These are phyloP conservation scores for Oreochromis spilurus DNA, from an alignment of 2,113 vertebrate species.

Conservation along the genomic window DNA sequence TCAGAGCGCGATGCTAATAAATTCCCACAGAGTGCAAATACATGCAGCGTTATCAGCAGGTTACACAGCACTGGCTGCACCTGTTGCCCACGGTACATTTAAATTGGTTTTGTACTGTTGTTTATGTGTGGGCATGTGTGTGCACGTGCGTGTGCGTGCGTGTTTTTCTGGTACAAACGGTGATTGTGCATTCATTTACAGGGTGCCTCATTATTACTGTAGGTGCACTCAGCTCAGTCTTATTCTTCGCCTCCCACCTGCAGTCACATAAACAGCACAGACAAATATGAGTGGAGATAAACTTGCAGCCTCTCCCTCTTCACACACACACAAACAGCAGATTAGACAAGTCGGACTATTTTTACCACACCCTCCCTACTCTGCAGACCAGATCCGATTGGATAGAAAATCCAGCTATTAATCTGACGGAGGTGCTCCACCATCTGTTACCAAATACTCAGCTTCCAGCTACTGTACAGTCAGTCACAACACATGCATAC, in stretches of 20 bases:
- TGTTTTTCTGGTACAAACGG: neutral
- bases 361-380: slow-evolving; percentile 65
- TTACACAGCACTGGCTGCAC: neutral
- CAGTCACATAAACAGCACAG: neutral
- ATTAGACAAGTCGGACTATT: slow-evolving; percentile 70
- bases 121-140: neutral
- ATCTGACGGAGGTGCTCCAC: slow-evolving; percentile 70
- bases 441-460: slow-evolving; percentile 69
- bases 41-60: slow-evolving; percentile 11
- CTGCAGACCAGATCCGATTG: slow-evolving; percentile 67
- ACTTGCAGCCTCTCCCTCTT: neutral
- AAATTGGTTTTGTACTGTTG: neutral
- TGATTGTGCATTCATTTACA: neutral
- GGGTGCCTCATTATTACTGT: neutral
- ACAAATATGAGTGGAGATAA: neutral
- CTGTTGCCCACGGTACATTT: slow-evolving; percentile 42
- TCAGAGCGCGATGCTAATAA: neutral
- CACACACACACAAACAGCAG: slow-evolving; percentile 32
- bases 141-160: neutral
- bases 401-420: slow-evolving; percentile 72
- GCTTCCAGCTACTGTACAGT: slow-evolving; percentile 21
- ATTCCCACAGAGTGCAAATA: slow-evolving; percentile 30
- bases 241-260: neutral
- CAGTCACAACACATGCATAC: slow-evolving; percentile 21
- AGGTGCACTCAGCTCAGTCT: neutral